Evolutionary conservation across 2,113 vertebrate genomes (phyloP).

Genomic region (Poecilia latipinna): DNA sequence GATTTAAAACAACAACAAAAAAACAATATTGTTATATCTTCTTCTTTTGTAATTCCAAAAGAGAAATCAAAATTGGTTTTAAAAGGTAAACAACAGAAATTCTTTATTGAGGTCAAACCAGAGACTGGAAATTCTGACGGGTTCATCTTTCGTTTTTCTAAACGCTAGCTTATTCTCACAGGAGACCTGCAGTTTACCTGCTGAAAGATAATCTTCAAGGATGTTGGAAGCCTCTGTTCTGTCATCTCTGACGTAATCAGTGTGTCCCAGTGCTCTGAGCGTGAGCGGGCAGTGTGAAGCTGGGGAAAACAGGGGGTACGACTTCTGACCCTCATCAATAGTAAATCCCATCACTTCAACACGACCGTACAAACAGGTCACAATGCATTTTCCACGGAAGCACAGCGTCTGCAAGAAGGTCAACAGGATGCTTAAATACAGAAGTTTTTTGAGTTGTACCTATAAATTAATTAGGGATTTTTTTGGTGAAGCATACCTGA

Average conservation of each 20-base stretch:
- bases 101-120: too few relatives aligned
- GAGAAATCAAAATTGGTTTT: too few relatives aligned
- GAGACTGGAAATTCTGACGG: too few relatives aligned
- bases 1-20: too few relatives aligned
- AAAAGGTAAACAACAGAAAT: too few relatives aligned
- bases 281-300: slow-evolving; percentile 84
- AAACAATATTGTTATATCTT: too few relatives aligned
- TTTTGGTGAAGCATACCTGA: slow-evolving; percentile 67
- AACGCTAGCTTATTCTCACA: not conserved
- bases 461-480: not conserved
- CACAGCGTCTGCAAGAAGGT: slow-evolving; percentile 77
- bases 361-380: slow-evolving; percentile 89
- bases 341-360: slow-evolving; percentile 89
- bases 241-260: slow-evolving; percentile 62
- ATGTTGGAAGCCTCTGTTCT: slow-evolving; percentile 71
- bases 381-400: slow-evolving; percentile 86
- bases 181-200: slow-evolving; percentile 67
- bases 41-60: too few relatives aligned
- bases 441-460: not conserved
- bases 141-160: too few relatives aligned
- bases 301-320: slow-evolving; percentile 85
- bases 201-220: slow-evolving; percentile 78
- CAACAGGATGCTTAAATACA: not conserved
- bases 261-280: slow-evolving; percentile 74
- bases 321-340: slow-evolving; percentile 86